Base-by-base conservation (phyloP, 1,140 invertebrate species). In the Apis mellifera region DNA sequence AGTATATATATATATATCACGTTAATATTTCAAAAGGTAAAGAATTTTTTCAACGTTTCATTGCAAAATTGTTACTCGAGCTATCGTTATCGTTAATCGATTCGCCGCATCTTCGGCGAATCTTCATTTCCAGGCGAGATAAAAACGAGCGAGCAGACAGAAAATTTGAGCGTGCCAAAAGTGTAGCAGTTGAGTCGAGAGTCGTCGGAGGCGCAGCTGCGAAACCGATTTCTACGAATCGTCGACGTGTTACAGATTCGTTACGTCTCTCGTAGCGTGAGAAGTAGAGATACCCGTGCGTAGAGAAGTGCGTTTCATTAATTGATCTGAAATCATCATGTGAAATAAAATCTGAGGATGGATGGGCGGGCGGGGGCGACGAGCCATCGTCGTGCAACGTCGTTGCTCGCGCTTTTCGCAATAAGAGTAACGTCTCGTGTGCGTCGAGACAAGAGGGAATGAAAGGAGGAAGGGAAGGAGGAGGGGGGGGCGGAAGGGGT, bases 291-390 rank as follows among this genome's bases (percentile, higher is more conserved):
- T 84, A 82, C 84, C 84, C 74, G 77, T 54, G 23, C 74, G 84
- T 73, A 77, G 84, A 78, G 79, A 88, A 86, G 72, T 26, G 26
- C 60, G 65, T 87, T 78, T 80, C 83, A 70, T 88, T 65, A 84
- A 85, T n/a, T 68, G 76, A 70, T 83, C 87, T 69, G 84, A 82
- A 84, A 59, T 86, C 65, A 86, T 90, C 90, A 86, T 90, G 91
- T 91, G 91, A 92, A 92, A 91, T 91, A 71, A 32, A 91, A 92
- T 86, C 4, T 42, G 32, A 42, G 3, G 32, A 0, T 0, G 32
- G 32, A 32, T 1, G 26, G 26, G 26, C 1, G 1, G 32, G 32
- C 2, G 2, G 32, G 84, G 83, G n/a, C n/a, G n/a, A n/a, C 82
- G 82, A 89, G 84, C 85, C 84, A 42, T 42, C 32, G 32, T 42